Evolutionary conservation across 2,113 vertebrate genomes (phyloP).

Genomic region (Alethe castanea): DNA sequence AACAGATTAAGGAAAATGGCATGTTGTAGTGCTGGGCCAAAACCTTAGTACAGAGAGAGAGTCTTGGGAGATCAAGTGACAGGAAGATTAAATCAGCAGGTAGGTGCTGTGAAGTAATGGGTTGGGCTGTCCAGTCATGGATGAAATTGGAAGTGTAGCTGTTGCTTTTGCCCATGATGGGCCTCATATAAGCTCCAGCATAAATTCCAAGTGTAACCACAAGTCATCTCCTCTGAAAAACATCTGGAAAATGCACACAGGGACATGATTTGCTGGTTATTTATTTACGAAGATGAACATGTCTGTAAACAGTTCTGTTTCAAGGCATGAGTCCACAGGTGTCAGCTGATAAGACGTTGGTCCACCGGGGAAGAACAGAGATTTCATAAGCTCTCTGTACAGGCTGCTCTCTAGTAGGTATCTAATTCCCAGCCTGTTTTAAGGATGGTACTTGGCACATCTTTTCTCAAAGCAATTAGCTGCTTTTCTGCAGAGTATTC

Average conservation of each 20-base stretch:
- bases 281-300: not conserved
- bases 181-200: not conserved
- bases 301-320: not conserved
- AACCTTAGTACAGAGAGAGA: not conserved
- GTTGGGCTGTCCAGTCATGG: not conserved
- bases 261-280: not conserved
- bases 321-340: not conserved
- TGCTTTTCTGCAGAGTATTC: not conserved
- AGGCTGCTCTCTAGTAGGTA: not conserved
- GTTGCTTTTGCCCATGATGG: not conserved
- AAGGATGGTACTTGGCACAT: not conserved
- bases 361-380: not conserved
- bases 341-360: not conserved
- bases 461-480: not conserved
- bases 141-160: not conserved
- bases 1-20: not conserved
- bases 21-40: not conserved
- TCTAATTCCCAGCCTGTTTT: not conserved
- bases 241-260: not conserved
- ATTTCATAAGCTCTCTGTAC: not conserved
- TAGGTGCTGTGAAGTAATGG: not conserved
- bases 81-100: not conserved
- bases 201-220: not conserved
- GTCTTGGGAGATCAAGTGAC: not conserved
- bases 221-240: not conserved